A percentile compares a stretch with the other conserved stretches of the same genome.
Conservation (phyloP, 2,113 vertebrate genomes). For the Rhinoptilus africanus region DNA sequence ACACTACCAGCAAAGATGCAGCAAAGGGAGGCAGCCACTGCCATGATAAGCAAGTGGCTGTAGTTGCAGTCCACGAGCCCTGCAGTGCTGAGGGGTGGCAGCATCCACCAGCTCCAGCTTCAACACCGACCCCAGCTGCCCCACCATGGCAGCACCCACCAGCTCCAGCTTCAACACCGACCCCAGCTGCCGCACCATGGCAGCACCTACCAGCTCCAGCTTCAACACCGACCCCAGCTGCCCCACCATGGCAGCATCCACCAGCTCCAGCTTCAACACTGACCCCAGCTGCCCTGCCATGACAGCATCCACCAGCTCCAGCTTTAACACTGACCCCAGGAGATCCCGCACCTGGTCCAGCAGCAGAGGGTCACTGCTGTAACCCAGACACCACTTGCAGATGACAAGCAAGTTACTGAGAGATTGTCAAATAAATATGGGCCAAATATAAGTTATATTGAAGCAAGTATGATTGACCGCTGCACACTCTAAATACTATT, state of each 20-base stretch:
- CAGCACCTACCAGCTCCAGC: neutral
- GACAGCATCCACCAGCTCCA: neutral
- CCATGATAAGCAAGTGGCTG: rapidly evolving
- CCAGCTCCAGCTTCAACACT: neutral
- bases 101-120: neutral
- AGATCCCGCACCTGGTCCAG: neutral
- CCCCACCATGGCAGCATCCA: neutral
- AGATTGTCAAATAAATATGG: neutral
- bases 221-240: neutral
- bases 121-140: neutral
- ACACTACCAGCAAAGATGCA: neutral
- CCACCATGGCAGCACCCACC: neutral
- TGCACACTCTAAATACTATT: neutral
- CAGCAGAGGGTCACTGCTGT: neutral
- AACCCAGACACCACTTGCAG: neutral
- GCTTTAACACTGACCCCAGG: neutral
- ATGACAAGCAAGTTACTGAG: neutral
- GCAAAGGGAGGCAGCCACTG: neutral
- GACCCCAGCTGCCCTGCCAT: no score
- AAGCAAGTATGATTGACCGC: neutral
- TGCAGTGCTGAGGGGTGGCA: rapidly evolving
- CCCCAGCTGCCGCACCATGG: no score
- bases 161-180: neutral
- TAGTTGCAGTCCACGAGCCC: rapidly evolving
- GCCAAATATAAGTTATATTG: neutral